Conservation (phyloP, 2,888 invertebrate species). For the Rotaria socialis region DNA sequence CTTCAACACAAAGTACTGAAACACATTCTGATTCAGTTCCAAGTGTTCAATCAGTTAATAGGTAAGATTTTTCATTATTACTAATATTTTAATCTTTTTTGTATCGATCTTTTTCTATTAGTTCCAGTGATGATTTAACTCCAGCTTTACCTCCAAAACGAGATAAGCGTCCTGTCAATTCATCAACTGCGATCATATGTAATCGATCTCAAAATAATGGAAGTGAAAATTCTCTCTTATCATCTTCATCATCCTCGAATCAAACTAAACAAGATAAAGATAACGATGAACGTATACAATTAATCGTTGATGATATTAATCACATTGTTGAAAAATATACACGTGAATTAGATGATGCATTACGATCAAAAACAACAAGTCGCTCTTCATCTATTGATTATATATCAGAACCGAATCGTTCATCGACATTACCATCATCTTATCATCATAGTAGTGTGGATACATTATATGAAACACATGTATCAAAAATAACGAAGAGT, state of each 20-base stretch:
- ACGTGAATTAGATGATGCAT: constrained; percentile 34
- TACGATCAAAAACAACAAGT: neutral
- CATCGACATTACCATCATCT: neutral
- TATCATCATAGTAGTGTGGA: neutral
- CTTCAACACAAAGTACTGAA: neutral
- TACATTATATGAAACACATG: constrained; percentile 11
- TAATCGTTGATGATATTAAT: constrained; percentile 26
- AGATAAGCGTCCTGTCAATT: neutral
- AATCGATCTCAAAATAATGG: neutral
- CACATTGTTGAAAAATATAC: constrained; percentile 31
- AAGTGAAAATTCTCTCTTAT: neutral
- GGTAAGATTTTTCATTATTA: neutral
- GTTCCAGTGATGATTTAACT: neutral
- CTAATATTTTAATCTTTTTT: too few species aligned
- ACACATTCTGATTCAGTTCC: neutral
- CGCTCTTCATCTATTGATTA: neutral
- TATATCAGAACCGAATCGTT: neutral
- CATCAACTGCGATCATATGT: neutral
- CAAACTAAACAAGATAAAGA: neutral
- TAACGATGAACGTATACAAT: constrained; percentile 31
- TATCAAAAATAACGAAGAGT: constrained; percentile 5
- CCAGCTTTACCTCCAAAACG: constrained; percentile 24
- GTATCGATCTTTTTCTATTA: neutral
- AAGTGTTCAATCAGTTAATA: neutral
- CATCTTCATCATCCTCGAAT: neutral